Conservation (phyloP, 2,888 invertebrate species). For the Himalopsyche tibetana region DNA sequence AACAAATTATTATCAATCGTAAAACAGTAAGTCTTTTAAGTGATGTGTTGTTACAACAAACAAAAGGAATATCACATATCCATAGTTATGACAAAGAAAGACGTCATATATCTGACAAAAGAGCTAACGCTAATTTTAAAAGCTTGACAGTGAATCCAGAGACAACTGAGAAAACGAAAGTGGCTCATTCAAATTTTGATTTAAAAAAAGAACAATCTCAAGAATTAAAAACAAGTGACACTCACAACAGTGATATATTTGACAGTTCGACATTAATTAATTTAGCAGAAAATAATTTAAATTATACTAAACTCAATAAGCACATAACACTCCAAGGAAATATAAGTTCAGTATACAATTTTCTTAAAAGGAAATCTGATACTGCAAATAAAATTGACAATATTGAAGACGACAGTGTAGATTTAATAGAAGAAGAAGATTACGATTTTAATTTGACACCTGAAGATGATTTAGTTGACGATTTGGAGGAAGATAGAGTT, state of each 20-base stretch:
- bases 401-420: neutral
- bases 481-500: conserved; percentile 45
- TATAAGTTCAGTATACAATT: neutral
- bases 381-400: neutral
- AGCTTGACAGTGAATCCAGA: neutral
- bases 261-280: neutral
- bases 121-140: neutral
- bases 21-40: conserved; percentile 47
- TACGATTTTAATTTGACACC: neutral
- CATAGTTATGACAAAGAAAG: conserved; percentile 61
- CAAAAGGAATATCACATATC: conserved; percentile 57
- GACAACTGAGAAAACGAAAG: neutral
- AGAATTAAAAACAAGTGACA: conserved; percentile 6
- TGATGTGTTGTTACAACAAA: conserved; percentile 17
- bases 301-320: neutral
- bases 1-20: conserved; percentile 52
- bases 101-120: conserved; percentile 51
- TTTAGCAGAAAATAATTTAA: neutral
- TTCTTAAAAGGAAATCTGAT: neutral
- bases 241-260: neutral
- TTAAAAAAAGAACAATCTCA: conserved; percentile 1
- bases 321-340: neutral
- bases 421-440: neutral
- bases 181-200: neutral
- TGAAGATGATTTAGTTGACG: neutral